phyloP scores from a whole-genome alignment of 1,140 invertebrate genomes.

The Tenebrio molitor region DNA sequence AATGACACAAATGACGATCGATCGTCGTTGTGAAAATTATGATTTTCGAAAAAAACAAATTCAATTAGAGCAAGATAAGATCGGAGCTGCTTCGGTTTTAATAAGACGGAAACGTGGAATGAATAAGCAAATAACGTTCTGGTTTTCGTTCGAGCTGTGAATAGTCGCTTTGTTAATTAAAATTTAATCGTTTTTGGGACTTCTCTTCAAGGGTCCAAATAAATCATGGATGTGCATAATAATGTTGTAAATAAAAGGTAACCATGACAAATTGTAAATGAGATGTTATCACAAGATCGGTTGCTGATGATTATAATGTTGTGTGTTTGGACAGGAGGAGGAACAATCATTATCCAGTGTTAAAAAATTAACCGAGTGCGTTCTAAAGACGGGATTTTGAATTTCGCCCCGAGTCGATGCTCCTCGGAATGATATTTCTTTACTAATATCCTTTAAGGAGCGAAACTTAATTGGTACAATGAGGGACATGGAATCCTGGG shows the following conservation, averaged over 20 bases:
- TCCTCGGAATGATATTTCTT: too few species aligned
- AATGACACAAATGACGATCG: too few species aligned
- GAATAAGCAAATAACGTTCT: neutral
- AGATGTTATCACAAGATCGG: neutral
- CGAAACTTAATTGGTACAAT: too few species aligned
- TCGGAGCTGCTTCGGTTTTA: neutral
- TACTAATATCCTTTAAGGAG: too few species aligned
- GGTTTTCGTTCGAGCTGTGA: neutral
- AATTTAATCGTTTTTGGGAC: neutral
- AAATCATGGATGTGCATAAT: neutral
- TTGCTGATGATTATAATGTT: neutral
- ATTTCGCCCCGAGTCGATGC: too few species aligned
- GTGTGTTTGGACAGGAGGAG: neutral
- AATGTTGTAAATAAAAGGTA: neutral
- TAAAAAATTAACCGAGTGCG: neutral
- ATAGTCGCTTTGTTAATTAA: neutral
- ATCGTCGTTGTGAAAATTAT: too few species aligned
- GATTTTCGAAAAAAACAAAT: too few species aligned
- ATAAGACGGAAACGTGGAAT: neutral
- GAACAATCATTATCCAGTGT: neutral
- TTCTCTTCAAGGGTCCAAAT: too few species aligned
- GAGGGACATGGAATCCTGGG: too few species aligned
- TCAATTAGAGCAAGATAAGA: neutral
- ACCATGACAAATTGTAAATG: neutral
- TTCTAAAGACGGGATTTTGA: neutral